These are phyloP conservation scores for Xyrichtys novacula DNA, from an alignment of 2,797 vertebrate genomes.

Conservation along the genomic window DNA sequence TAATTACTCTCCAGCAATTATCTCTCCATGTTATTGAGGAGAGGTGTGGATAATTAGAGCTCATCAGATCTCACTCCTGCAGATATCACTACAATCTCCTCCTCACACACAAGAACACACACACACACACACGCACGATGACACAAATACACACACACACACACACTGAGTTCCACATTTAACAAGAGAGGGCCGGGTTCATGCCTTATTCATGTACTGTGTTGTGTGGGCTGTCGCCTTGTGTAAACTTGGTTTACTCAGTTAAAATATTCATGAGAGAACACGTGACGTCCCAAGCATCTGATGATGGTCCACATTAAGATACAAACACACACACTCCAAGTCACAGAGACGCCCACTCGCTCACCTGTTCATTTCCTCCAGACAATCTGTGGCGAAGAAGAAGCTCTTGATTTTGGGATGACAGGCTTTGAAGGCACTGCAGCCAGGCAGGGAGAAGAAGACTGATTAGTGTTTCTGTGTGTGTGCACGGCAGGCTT, in stretches of 20 bases:
- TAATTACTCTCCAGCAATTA: conserved; percentile 76
- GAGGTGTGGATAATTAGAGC: conserved; percentile 78
- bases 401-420: conserved; percentile 96
- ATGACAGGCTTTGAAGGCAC: conserved; percentile 94
- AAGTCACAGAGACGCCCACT: conserved; percentile 50
- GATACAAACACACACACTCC: neutral
- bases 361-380: conserved; percentile 93
- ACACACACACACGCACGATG: conserved; percentile 5
- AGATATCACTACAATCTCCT: conserved; percentile 55
- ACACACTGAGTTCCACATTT: conserved; percentile 32
- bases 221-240: conserved; percentile 56
- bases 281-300: conserved; percentile 43
- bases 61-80: conserved; percentile 72
- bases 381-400: conserved; percentile 92
- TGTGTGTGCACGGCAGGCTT: conserved; percentile 14
- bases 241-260: conserved; percentile 69
- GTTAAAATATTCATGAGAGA: conserved; percentile 72
- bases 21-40: conserved; percentile 65
- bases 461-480: conserved; percentile 64
- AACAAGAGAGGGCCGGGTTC: conserved; percentile 48
- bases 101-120: conserved; percentile 31
- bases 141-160: conserved; percentile 19
- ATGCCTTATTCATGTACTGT: conserved; percentile 71
- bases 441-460: conserved; percentile 70
- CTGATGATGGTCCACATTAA: conserved; percentile 48